Evolutionary conservation across 2,113 vertebrate species (phyloP), one percentile per base, ranked within the genome.

Genomic region (Mungos mungo): DNA sequence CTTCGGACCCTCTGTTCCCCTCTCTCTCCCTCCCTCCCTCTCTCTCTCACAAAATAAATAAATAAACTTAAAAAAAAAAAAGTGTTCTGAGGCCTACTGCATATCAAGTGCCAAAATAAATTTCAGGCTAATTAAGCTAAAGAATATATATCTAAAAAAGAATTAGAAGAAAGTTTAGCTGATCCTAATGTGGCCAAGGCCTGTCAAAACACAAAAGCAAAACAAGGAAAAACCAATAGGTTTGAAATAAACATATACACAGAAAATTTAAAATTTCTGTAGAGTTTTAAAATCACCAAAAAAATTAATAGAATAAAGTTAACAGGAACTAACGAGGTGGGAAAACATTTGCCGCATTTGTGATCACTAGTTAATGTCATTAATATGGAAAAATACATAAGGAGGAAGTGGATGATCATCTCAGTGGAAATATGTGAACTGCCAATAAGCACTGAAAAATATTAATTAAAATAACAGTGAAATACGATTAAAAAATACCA

Each of bases 401-500:
- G 69, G 38, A 92, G 69, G 27, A 68, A 88, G 29, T 11, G 69
- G 16, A 84, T 71, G 69, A 77, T 74, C 57, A 60, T 81, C 12
- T 23, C 54, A 66, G 7, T 2, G 68, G 66, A 93, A 87, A 95
- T 82, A 31, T 65, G 33, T n/a, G 82, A 65, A 76, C 23, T 27
- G 41, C 50, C 69, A 88, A 96, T 33, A 77, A 86, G 8, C 38
- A 71, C 14, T 29, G 74, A 74, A 90, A 90, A 71, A 50, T 60
- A 81, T 90, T 57, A 72, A 86, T 66, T 84, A 92, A 83, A 41
- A 63, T 72, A 84, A 89, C 12, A 81, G 5, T 54, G 47, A 66
- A 93, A 80, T 74, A 90, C 65, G 60, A 69, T 15, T 94, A 95
- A 95, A 41, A 41, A 96, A 83, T 45, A 76, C 15, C 41, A n/a